phyloP scores from a whole-genome alignment of 1,140 invertebrate genomes.

The Homarus americanus region DNA sequence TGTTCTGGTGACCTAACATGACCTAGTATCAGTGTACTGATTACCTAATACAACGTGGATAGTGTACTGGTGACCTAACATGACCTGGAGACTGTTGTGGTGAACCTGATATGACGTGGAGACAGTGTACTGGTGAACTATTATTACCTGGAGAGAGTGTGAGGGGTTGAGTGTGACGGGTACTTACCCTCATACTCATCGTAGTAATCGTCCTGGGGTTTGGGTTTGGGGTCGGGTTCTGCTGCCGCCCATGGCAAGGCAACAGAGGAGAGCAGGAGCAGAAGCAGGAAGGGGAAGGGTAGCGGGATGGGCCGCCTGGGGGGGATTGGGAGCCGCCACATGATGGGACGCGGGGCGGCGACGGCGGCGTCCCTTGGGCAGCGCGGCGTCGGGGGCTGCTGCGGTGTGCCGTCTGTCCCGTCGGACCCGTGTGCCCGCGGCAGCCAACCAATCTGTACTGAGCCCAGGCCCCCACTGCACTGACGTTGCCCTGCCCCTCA shows the following conservation, averaged over 20 bases:
- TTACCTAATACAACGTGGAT: not conserved
- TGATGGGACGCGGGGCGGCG: not conserved
- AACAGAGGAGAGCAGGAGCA: slow-evolving; percentile 40
- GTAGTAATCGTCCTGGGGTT: slow-evolving; percentile 66
- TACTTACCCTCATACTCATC: slow-evolving; percentile 41
- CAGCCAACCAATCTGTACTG: slow-evolving; percentile 49
- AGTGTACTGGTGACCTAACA: too few species aligned
- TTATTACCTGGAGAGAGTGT: not conserved
- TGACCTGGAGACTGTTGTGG: not conserved
- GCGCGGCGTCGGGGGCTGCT: slow-evolving; percentile 50
- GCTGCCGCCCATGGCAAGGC: slow-evolving; percentile 36
- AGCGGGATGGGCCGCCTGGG: slow-evolving; percentile 19
- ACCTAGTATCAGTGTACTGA: not conserved
- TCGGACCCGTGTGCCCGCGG: slow-evolving; percentile 60
- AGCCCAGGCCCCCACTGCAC: slow-evolving; percentile 51
- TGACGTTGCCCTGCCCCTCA: slow-evolving; percentile 4
- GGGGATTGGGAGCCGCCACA: slow-evolving; percentile 32
- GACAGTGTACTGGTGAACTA: not conserved
- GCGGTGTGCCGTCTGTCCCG: slow-evolving; percentile 55
- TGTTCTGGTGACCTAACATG: not conserved
- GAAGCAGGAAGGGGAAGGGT: slow-evolving; percentile 13
- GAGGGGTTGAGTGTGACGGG: not conserved
- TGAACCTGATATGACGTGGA: not conserved
- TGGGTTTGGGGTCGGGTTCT: slow-evolving; percentile 32
- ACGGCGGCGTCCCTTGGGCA: slow-evolving; percentile 25